Evolutionary conservation across 1,140 invertebrate genomes (phyloP).

Genomic region (Eueides isabella): DNA sequence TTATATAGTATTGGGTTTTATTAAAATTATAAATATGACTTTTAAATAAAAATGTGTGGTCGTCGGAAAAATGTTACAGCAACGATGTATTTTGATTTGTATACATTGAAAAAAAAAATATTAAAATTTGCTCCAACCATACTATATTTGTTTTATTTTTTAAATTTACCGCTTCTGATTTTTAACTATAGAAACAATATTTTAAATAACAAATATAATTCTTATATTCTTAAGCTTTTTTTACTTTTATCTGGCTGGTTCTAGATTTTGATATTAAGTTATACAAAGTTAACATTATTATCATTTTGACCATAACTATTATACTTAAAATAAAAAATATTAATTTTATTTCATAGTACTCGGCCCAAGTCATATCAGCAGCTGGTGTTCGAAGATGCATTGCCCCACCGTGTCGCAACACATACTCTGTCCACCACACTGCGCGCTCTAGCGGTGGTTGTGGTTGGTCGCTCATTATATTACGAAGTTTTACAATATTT

Average conservation of each 20-base stretch:
- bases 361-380: constrained; percentile 19
- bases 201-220: too few species aligned
- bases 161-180: too few species aligned
- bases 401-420: constrained; percentile 73
- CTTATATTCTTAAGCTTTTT: not conserved
- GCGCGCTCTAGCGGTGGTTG: constrained; percentile 72
- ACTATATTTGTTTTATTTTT: too few species aligned
- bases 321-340: not conserved
- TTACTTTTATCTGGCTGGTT: not conserved
- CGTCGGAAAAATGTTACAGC: too few species aligned
- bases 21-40: too few species aligned
- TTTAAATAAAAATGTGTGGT: too few species aligned
- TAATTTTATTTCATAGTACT: constrained; percentile 25
- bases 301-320: not conserved
- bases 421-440: constrained; percentile 80
- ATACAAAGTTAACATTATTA: not conserved
- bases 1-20: too few species aligned
- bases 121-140: too few species aligned
- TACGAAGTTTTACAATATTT: constrained; percentile 31
- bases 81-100: too few species aligned
- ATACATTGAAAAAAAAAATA: too few species aligned
- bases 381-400: constrained; percentile 65
- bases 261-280: not conserved
- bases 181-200: too few species aligned
- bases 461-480: constrained; percentile 79